Evolutionary conservation across 2,797 vertebrate genomes (phyloP), one percentile per base, ranked within the genome.

Genomic region (Melanotaenia trifasciata): DNA sequence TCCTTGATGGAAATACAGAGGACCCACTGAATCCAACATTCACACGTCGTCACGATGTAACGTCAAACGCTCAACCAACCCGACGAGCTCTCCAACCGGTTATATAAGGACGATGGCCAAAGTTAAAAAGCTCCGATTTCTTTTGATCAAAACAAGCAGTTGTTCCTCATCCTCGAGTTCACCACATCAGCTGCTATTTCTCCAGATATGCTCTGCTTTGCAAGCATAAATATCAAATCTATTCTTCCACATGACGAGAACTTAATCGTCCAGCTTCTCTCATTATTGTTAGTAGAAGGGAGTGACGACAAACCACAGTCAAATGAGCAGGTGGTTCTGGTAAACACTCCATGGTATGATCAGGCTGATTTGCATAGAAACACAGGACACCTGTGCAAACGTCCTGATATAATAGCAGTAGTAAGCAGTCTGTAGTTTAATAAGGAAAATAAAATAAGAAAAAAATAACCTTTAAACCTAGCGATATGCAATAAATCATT

Each of bases 11-110:
- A 83, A 65, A 76, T 40, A 68, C 24, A 32, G 50, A 78, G 73
- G 68, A 72, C 58, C 72, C 63, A 40, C 50, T 43, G 73, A 64
- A 38, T 70, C 70, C 12, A 51, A 74, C 61, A 73, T 30, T 28
- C 79, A 58, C 62, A 3, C 84, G 84, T 86, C 90, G 86, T 92
- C 89, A 91, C 89, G 64, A 72, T 38, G 58, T 18, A 69, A 87
- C 90, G 89, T 92, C 83, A 88, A 79, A 11, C 63, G 66, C 67
- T 14, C 68, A 30, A 69, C 79, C 84, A 83, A 81, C 84, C 79
- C 79, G 32, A 69, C 50, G 54, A 50, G 43, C 76, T 75, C 62
- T 76, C 71, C 24, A 0, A 14, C 14, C 8, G 33, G 11, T 92
- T 88, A 85, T 60, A 79, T 89, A 90, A 93, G 36, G 4, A 16